These are phyloP conservation scores for Antennarius striatus DNA, from an alignment of 2,113 vertebrate genomes.

Conservation along the genomic window DNA sequence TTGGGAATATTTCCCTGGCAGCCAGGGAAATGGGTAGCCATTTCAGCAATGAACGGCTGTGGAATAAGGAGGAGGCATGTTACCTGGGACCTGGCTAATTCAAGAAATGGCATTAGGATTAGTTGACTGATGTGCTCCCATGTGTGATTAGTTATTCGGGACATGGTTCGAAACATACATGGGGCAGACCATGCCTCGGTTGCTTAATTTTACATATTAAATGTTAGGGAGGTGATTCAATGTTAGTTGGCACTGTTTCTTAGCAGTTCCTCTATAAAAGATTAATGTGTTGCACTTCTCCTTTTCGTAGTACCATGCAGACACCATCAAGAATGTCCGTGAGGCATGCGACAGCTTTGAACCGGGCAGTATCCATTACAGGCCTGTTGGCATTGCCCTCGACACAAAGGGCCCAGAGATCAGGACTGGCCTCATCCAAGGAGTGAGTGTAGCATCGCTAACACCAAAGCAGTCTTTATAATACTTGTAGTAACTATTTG, in stretches of 20 bases:
- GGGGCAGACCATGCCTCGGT: too few species aligned
- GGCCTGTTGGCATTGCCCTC: slow-evolving; percentile 92
- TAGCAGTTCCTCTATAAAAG: neutral
- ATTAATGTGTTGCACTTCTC: neutral
- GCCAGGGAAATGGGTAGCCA: too few species aligned
- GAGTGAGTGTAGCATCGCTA: slow-evolving; percentile 79
- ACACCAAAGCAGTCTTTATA: neutral
- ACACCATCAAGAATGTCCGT: slow-evolving; percentile 94
- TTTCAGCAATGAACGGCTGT: too few species aligned
- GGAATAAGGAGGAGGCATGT: too few species aligned
- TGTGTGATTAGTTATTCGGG: too few species aligned
- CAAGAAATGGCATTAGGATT: too few species aligned
- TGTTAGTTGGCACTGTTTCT: neutral
- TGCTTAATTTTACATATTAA: too few species aligned
- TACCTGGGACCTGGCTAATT: too few species aligned
- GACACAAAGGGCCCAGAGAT: slow-evolving; percentile 99
- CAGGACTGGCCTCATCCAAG: slow-evolving; percentile 95
- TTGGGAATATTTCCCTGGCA: too few species aligned
- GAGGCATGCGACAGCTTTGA: slow-evolving; percentile 92
- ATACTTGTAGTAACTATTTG: neutral
- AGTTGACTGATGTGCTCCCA: too few species aligned
- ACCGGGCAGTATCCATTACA: slow-evolving; percentile 92
- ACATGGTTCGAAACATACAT: too few species aligned
- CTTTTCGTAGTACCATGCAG: slow-evolving; percentile 85
- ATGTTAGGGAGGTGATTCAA: too few species aligned